A percentile compares a stretch with the other conserved stretches of the same genome.
phyloP scores from a whole-genome alignment of 2,113 vertebrate genomes.

The Hypocryptadius cinnamomeus region DNA sequence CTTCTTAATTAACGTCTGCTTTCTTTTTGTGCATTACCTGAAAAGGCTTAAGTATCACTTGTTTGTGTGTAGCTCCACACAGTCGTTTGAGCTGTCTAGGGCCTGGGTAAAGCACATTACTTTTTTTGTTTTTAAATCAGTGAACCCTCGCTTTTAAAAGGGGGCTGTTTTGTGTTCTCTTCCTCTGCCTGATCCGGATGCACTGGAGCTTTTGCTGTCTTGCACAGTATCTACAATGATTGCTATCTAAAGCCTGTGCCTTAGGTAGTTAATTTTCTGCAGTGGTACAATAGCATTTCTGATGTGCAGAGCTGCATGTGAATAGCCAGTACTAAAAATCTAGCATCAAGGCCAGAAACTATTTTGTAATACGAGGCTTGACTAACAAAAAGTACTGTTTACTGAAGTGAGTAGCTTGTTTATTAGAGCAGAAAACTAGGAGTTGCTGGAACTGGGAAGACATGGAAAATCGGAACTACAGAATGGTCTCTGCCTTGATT shows the following conservation, averaged over 20 bases:
- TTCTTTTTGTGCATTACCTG: not conserved
- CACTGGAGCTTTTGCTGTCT: not conserved
- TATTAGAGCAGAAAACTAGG: not conserved
- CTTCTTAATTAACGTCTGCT: not conserved
- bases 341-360: not conserved
- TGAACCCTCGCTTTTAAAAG: not conserved
- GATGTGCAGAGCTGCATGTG: not conserved
- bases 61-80: not conserved
- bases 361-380: not conserved
- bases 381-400: not conserved
- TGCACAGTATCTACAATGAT: not conserved
- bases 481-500: not conserved
- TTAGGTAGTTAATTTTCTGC: constrained; percentile 8
- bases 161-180: not conserved
- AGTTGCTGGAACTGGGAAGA: not conserved
- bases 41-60: not conserved
- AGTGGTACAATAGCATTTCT: not conserved
- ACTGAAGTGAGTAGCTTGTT: not conserved
- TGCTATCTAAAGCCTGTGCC: constrained; percentile 13
- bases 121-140: not conserved
- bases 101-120: not conserved
- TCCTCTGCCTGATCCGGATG: not conserved
- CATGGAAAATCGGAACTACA: not conserved
- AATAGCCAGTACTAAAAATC: constrained; percentile 1
- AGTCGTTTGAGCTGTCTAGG: not conserved